Evolutionary conservation across 2,888 invertebrate species (phyloP).

Genomic region (Brassicogethes aeneus): DNA sequence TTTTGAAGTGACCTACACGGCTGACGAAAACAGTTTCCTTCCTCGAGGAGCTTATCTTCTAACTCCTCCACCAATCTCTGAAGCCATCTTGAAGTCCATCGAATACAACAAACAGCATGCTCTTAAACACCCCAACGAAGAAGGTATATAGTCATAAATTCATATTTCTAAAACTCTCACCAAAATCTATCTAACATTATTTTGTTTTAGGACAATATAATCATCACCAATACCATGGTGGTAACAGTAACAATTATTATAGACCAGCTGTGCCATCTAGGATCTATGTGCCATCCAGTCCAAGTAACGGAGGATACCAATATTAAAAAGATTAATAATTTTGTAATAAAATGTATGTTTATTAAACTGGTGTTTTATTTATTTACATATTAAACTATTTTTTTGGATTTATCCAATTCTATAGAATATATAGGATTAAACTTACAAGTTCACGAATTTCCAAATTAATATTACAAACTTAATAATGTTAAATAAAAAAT

Average conservation of each 20-base stretch:
- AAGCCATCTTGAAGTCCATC: constrained; percentile 42
- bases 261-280: not conserved
- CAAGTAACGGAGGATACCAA: constrained; percentile 2
- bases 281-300: not conserved
- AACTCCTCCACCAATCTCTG: constrained; percentile 51
- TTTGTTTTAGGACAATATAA: no score
- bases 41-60: constrained; percentile 48
- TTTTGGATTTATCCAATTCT: no score
- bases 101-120: constrained; percentile 21
- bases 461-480: no score
- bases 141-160: no score
- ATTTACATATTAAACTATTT: no score
- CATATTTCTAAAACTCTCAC: no score
- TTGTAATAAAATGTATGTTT: not conserved
- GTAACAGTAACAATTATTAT: no score
- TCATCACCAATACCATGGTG: constrained; percentile 6
- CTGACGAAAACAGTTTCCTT: constrained; percentile 50
- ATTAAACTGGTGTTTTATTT: no score
- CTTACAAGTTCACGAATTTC: no score
- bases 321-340: not conserved
- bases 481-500: no score
- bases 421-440: no score
- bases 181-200: no score
- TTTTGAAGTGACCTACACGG: constrained; percentile 37
- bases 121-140: not conserved